phyloP scores from a whole-genome alignment of 2,797 vertebrate species.

The Sebastes taczanowskii region DNA sequence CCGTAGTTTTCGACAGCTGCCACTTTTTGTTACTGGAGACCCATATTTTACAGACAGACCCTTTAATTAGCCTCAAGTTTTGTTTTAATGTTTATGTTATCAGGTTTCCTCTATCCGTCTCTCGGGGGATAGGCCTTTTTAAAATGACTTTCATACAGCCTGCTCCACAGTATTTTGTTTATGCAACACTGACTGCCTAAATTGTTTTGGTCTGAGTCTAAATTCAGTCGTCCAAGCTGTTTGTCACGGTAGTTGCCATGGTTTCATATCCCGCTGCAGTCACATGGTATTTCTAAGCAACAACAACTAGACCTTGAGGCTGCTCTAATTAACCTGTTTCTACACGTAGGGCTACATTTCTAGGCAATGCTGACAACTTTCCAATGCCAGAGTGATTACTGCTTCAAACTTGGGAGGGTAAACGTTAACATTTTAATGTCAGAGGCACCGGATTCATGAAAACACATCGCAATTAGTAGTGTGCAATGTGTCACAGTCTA shows the following conservation, averaged over 20 bases:
- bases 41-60: background rate
- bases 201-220: background rate
- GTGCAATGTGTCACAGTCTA: background rate
- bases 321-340: background rate
- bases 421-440: background rate
- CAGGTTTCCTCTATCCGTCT: background rate
- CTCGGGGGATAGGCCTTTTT: background rate
- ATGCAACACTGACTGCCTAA: background rate
- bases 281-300: background rate
- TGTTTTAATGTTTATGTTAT: background rate
- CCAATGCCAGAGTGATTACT: background rate
- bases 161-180: constrained; percentile 1
- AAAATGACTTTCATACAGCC: background rate
- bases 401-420: background rate
- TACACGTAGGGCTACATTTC: background rate
- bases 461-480: background rate
- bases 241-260: constrained; percentile 24
- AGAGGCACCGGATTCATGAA: background rate
- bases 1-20: background rate
- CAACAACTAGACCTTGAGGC: background rate
- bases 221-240: constrained; percentile 1
- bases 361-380: background rate
- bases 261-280: constrained; percentile 22
- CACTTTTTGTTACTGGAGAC: background rate
- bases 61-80: background rate